These are phyloP conservation scores for Amphipoea oculea DNA, from an alignment of 2,888 invertebrate genomes.

Conservation along the genomic window DNA sequence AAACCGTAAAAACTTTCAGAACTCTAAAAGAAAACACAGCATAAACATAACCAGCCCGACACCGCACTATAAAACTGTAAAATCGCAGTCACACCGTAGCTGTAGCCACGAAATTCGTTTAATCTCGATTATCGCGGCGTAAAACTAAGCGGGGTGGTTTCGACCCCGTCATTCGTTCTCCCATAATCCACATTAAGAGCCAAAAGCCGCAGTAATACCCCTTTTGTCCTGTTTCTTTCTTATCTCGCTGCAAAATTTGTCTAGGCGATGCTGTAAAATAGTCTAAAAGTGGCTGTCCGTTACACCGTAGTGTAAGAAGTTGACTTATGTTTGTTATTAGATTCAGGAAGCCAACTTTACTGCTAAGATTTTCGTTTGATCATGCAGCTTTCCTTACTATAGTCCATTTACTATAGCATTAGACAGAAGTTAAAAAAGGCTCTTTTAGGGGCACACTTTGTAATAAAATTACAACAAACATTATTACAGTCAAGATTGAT, in stretches of 20 bases:
- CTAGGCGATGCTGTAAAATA: slow-evolving; percentile 88
- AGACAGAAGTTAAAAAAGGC: no score
- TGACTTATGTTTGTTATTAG: neutral
- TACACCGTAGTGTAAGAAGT: slow-evolving; percentile 71
- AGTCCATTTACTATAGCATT: no score
- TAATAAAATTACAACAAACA: no score
- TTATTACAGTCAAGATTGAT: no score
- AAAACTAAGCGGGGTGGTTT: slow-evolving; percentile 79
- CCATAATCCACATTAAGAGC: slow-evolving; percentile 85
- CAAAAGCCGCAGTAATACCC: slow-evolving; percentile 82
- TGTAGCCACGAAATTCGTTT: slow-evolving; percentile 81
- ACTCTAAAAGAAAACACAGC: neutral
- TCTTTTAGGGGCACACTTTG: no score
- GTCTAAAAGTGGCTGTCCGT: slow-evolving; percentile 75
- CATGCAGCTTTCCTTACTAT: neutral
- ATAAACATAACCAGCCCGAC: slow-evolving; percentile 15
- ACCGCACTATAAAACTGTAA: slow-evolving; percentile 49
- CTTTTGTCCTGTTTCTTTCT: slow-evolving; percentile 88
- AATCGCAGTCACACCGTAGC: slow-evolving; percentile 67
- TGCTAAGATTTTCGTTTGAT: neutral
- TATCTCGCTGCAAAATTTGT: slow-evolving; percentile 89
- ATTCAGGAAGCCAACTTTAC: neutral
- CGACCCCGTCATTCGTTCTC: slow-evolving; percentile 80
- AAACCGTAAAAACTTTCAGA: neutral
- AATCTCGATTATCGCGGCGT: slow-evolving; percentile 82